phyloP scores from a whole-genome alignment of 2,888 invertebrate species.

The Rhabditoides inermis region DNA sequence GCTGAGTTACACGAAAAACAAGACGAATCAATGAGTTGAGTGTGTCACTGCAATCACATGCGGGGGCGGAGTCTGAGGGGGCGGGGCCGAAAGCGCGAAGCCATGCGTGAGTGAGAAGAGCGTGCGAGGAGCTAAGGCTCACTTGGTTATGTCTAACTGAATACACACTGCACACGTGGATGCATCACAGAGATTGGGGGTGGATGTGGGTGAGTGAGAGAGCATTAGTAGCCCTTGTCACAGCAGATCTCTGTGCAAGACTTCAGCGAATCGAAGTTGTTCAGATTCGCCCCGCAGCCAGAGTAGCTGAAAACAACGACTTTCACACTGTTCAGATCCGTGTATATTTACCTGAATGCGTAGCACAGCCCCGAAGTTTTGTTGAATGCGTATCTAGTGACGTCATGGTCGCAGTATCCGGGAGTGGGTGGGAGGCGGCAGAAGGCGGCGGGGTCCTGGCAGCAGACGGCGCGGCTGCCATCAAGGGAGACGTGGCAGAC shows the following conservation, averaged over 20 bases:
- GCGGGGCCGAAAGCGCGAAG: not conserved
- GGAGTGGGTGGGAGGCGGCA: constrained; percentile 37
- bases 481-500: constrained; percentile 44
- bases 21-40: not conserved
- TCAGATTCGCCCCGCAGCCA: constrained; percentile 47
- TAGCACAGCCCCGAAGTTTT: constrained; percentile 26
- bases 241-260: constrained; percentile 49
- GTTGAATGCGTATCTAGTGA: constrained; percentile 37
- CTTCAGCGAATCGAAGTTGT: constrained; percentile 40
- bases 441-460: constrained; percentile 43
- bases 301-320: constrained; percentile 36
- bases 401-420: constrained; percentile 33
- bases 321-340: not conserved
- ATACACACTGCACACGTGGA: not conserved
- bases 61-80: not conserved
- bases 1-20: not conserved
- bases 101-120: not conserved
- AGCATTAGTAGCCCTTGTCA: constrained; percentile 33
- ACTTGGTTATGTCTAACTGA: not conserved
- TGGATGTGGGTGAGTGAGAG: no score
- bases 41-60: not conserved
- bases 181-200: not conserved
- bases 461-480: constrained; percentile 39
- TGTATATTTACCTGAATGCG: constrained; percentile 22
- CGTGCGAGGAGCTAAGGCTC: not conserved